phyloP scores from a whole-genome alignment of 2,888 invertebrate genomes.

The Pelosia muscerda region DNA sequence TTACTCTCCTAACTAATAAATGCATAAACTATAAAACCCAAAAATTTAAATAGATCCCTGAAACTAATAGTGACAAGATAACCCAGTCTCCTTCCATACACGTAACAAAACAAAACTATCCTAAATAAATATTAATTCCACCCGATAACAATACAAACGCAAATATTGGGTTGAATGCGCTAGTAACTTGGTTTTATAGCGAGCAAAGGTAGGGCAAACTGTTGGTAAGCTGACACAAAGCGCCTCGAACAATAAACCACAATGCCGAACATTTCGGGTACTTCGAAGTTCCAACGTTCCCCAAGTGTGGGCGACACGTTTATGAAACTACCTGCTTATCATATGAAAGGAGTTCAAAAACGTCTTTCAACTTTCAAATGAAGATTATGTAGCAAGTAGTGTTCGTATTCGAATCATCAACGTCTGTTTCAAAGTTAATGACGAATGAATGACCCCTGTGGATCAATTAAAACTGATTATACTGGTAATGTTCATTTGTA shows the following conservation, averaged over 20 bases:
- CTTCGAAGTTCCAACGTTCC: constrained; percentile 15
- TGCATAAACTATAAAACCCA: background rate
- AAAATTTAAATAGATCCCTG: background rate
- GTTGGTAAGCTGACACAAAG: constrained; percentile 66
- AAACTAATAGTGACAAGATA: constrained; percentile 11
- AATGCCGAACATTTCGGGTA: constrained; percentile 51
- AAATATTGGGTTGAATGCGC: constrained; percentile 39
- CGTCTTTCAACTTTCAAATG: constrained; percentile 37
- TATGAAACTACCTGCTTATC: constrained; percentile 58
- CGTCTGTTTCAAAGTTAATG: constrained; percentile 3
- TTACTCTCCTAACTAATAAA: background rate
- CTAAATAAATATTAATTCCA: constrained; percentile 47
- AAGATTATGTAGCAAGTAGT: constrained; percentile 29
- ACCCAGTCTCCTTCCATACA: constrained; percentile 10
- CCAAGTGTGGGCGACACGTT: constrained; percentile 68
- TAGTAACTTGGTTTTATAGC: constrained; percentile 50
- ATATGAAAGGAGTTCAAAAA: constrained; percentile 45
- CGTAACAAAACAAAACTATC: constrained; percentile 31
- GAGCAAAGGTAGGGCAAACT: constrained; percentile 38
- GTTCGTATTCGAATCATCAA: constrained; percentile 17
- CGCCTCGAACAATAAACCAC: constrained; percentile 62
- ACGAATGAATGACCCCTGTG: background rate
- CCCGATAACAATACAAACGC: constrained; percentile 43
- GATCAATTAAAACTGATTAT: constrained; percentile 4
- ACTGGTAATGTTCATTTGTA: background rate